Percentiles rank a stretch among this genome's conserved stretches.
Evolutionary conservation across 2,888 invertebrate species (phyloP).

Genomic region (Xanthorhoe spadicearia): DNA sequence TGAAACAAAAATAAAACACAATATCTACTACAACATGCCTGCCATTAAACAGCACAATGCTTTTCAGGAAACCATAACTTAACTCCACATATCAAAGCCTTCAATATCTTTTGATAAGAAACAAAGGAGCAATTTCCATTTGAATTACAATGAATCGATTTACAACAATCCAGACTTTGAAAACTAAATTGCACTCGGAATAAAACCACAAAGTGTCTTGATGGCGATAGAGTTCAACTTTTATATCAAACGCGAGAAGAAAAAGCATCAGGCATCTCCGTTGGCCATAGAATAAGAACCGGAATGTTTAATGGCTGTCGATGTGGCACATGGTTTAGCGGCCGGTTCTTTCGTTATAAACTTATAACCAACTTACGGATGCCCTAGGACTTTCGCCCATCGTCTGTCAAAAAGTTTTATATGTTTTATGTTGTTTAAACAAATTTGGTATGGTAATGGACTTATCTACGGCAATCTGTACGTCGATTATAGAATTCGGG

Average conservation of each 20-base stretch:
- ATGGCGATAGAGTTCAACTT: constrained; percentile 68
- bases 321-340: constrained; percentile 1
- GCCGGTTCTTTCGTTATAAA: no score
- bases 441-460: no score
- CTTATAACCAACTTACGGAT: no score
- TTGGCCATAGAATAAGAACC: constrained; percentile 34
- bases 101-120: constrained; percentile 43
- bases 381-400: no score
- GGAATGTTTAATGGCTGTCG: not conserved
- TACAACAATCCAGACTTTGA: constrained; percentile 54
- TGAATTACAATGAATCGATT: constrained; percentile 58
- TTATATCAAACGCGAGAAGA: constrained; percentile 68
- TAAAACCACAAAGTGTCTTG: constrained; percentile 59
- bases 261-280: constrained; percentile 76
- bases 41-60: not conserved
- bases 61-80: not conserved
- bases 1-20: not conserved
- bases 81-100: constrained; percentile 10
- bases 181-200: constrained; percentile 67
- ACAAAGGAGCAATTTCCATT: constrained; percentile 58
- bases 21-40: not conserved
- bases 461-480: no score
- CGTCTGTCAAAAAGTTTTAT: no score
- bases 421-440: no score
- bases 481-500: no score